phyloP scores from a whole-genome alignment of 2,113 vertebrate genomes.

The Vulpes lagopus region DNA sequence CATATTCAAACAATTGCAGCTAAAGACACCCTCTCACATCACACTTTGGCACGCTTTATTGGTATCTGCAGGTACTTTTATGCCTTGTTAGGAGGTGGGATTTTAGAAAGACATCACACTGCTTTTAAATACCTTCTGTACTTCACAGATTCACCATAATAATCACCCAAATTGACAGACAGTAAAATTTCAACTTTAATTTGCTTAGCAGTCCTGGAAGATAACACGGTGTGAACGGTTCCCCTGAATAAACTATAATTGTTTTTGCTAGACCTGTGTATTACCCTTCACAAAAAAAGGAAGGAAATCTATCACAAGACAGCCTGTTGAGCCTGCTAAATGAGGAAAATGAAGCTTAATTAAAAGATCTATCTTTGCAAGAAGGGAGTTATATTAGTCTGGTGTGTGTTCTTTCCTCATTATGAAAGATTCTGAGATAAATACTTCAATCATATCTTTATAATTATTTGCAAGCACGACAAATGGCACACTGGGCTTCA shows the following conservation, averaged over 20 bases:
- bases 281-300: conserved; percentile 57
- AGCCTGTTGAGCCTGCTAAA: conserved; percentile 39
- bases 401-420: background rate
- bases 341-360: conserved; percentile 29
- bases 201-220: conserved; percentile 66
- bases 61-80: background rate
- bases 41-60: background rate
- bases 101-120: conserved; percentile 60
- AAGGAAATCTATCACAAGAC: background rate
- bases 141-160: conserved; percentile 61
- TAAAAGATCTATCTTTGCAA: background rate
- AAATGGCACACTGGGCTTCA: fast-evolving
- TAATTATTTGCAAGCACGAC: background rate
- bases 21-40: conserved; percentile 50
- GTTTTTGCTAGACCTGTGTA: conserved; percentile 65
- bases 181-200: conserved; percentile 76
- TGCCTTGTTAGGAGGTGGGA: conserved; percentile 60
- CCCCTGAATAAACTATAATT: conserved; percentile 54
- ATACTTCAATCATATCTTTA: background rate
- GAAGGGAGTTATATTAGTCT: conserved; percentile 6
- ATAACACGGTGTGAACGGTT: conserved; percentile 38
- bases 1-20: conserved; percentile 23
- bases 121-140: conserved; percentile 68
- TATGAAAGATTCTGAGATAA: conserved; percentile 26
- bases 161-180: conserved; percentile 46